Evolutionary conservation across 2,888 invertebrate species (phyloP).

Genomic region (Ischnus inquisitorius): DNA sequence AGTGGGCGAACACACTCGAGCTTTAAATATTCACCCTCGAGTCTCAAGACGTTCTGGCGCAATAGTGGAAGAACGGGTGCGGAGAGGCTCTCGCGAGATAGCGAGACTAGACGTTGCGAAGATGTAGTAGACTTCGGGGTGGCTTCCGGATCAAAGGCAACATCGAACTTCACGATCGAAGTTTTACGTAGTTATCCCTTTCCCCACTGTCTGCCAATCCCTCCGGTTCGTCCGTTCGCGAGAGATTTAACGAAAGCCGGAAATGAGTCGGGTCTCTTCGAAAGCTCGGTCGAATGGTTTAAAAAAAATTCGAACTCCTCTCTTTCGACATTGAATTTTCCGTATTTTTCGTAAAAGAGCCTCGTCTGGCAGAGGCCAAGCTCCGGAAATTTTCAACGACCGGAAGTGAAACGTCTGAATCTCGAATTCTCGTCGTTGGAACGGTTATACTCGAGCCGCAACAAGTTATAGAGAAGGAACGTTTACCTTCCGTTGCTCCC

Average conservation of each 20-base stretch:
- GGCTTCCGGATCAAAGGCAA: constrained; percentile 36
- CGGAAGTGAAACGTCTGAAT: background rate
- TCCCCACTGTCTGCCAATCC: background rate
- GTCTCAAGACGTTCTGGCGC: constrained; percentile 63
- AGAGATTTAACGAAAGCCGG: background rate
- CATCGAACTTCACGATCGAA: constrained; percentile 21
- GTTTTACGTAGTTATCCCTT: background rate
- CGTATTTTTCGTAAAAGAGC: too few relatives aligned
- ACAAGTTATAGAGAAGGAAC: constrained; percentile 55
- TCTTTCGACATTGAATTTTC: background rate
- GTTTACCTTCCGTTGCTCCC: constrained; percentile 52
- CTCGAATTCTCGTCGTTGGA: background rate
- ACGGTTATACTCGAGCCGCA: constrained; percentile 25
- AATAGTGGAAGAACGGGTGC: constrained; percentile 40
- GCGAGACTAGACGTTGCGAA: constrained; percentile 18
- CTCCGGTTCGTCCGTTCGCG: background rate
- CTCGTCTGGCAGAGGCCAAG: too few relatives aligned
- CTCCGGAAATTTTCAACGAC: too few relatives aligned
- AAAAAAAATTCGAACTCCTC: background rate
- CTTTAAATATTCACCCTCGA: constrained; percentile 76
- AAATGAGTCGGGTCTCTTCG: constrained; percentile 10
- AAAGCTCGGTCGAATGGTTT: constrained; percentile 21
- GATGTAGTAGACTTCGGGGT: constrained; percentile 21
- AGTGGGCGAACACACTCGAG: constrained; percentile 70
- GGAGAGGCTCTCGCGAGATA: constrained; percentile 54